Evolutionary conservation across 2,888 invertebrate genomes (phyloP).

Genomic region (Rapana venosa): DNA sequence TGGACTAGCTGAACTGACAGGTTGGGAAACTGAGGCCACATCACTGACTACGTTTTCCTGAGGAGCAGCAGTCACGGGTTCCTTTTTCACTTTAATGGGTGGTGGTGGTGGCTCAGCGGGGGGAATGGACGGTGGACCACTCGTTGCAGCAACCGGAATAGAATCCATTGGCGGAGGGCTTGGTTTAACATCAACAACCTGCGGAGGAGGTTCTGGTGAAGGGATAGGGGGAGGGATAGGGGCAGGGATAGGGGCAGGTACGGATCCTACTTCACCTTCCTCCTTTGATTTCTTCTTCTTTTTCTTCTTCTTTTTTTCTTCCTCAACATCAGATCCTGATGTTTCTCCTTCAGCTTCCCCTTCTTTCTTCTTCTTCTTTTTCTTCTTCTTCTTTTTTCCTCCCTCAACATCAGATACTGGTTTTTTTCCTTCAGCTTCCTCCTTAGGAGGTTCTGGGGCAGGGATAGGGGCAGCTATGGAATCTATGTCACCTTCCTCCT

Average conservation of each 20-base stretch:
- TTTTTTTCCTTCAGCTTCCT: neutral
- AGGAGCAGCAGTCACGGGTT: too few relatives aligned
- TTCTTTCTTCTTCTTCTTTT: conserved; percentile 12
- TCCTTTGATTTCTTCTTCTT: neutral
- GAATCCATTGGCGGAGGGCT: too few relatives aligned
- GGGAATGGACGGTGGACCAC: too few relatives aligned
- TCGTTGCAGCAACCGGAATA: too few relatives aligned
- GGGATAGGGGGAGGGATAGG: too few relatives aligned
- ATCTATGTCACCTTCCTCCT: neutral
- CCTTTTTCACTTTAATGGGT: too few relatives aligned
- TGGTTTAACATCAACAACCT: too few relatives aligned
- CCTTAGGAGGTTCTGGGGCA: neutral
- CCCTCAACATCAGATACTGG: neutral
- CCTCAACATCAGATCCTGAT: neutral
- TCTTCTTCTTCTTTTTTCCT: conserved; percentile 18
- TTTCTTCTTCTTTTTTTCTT: neutral
- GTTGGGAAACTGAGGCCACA: neutral
- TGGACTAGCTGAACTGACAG: neutral
- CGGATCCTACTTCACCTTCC: neutral
- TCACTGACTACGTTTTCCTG: neutral
- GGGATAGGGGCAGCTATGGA: too few relatives aligned
- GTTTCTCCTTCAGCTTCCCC: neutral
- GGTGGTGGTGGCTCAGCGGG: too few relatives aligned
- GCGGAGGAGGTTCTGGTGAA: too few relatives aligned
- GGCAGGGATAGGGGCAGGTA: too few relatives aligned